Evolutionary conservation across 2,888 invertebrate genomes (phyloP), one percentile per base, ranked within the genome.

Genomic region (Dusona sp.): DNA sequence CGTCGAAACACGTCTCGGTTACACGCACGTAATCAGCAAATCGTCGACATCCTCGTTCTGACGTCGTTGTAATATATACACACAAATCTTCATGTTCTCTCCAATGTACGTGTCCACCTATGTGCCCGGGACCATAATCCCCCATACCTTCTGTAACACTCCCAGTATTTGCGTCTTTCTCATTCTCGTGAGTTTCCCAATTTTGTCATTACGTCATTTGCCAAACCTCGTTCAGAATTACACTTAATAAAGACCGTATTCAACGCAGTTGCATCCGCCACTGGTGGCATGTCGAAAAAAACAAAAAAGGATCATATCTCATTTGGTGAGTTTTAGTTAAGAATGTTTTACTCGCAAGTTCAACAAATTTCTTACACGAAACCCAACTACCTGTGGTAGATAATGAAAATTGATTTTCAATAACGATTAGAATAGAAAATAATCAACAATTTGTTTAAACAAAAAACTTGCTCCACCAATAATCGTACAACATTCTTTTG

Each of bases 31-130:
- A 89, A 89, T 88, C 87, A 88, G 87, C 81, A 91, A 91, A 91
- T 91, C 88, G 91, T 86, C 89, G 80, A 90, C 91, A 90, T 91
- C 91, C 91, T 91, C 86, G 86, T 88, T 88, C 82, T 74, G 68
- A 45, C 74, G 64, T 70, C 38, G 78, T 51, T 22, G 67, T 79
- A 16, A 83, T 78, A 74, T 72, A 72, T 70, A 70, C 73, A 54
- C 68, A 48, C 64, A 45, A 72, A 64, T 79, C 74, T 79, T 84
- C 78, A 36, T 57, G 72, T 72, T 45, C 16, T 65, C 45, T 72
- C 78, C 72, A 51, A 4, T 4, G 7, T 57, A 54, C 42, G 54
- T 19, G 68, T 54, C n/a, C 78, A 51, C 54, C 67, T 45, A 42
- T 42, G 61, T 51, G 51, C 2, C 33, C 61, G 51, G 38, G 38